These are phyloP conservation scores for Salvelinus sp. DNA, from an alignment of 2,113 vertebrate genomes.

Conservation along the genomic window DNA sequence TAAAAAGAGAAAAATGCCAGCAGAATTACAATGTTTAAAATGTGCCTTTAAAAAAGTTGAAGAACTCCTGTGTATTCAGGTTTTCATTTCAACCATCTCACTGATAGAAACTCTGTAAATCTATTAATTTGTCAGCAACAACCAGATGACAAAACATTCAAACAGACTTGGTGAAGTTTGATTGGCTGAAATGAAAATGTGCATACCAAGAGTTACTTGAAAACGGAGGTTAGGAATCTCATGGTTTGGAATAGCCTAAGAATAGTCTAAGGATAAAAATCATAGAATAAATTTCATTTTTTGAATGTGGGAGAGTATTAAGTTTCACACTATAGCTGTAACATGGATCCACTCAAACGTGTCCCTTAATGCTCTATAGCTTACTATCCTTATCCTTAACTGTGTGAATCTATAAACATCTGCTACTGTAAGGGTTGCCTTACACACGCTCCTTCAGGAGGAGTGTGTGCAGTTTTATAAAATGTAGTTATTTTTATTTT, in stretches of 20 bases:
- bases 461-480: constrained; percentile 23
- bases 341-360: constrained; percentile 15
- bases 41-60: constrained; percentile 56
- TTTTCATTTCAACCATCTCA: constrained; percentile 45
- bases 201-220: not conserved
- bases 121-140: not conserved
- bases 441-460: constrained; percentile 36
- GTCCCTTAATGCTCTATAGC: not conserved
- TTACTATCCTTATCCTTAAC: constrained; percentile 3
- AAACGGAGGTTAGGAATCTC: not conserved
- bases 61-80: not conserved
- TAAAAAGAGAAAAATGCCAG: constrained; percentile 8
- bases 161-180: not conserved
- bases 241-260: not conserved
- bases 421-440: constrained; percentile 29
- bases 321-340: not conserved
- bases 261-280: not conserved
- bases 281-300: not conserved
- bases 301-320: not conserved
- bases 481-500: constrained; percentile 26
- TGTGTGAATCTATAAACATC: not conserved
- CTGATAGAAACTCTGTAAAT: not conserved
- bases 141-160: not conserved
- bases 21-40: constrained; percentile 20
- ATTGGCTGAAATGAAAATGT: constrained; percentile 1